Evolutionary conservation across 1,140 invertebrate species (phyloP).

Genomic region (Ctenoplectra terminalis): DNA sequence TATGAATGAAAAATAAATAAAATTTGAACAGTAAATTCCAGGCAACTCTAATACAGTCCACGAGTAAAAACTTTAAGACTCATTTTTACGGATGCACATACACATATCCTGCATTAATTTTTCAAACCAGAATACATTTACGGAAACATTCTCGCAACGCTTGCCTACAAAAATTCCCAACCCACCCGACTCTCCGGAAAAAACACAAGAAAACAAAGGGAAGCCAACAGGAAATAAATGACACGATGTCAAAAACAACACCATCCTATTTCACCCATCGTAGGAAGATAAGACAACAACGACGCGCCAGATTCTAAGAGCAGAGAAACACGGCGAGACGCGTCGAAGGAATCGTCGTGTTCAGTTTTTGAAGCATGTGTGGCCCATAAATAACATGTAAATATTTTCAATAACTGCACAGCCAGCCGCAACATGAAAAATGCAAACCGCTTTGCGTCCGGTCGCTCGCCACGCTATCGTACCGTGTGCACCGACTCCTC

Average conservation of each 20-base stretch:
- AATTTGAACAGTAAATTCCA: no score
- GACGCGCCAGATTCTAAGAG: neutral
- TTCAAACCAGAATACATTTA: no score
- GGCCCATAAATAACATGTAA: conserved; percentile 81
- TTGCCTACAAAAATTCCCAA: no score
- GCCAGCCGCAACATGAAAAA: conserved; percentile 76
- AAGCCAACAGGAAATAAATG: neutral
- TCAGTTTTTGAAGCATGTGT: conserved; percentile 77
- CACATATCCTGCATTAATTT: no score
- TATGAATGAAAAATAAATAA: no score
- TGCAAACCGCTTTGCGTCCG: conserved; percentile 78
- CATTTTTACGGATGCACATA: no score
- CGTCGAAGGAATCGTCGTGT: conserved; percentile 65
- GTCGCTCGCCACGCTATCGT: conserved; percentile 60
- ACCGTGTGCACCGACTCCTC: conserved; percentile 31
- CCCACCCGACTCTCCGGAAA: no score
- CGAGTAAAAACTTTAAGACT: no score
- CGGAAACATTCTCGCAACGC: no score
- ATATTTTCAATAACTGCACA: conserved; percentile 80
- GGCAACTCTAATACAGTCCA: no score
- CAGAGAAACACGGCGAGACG: conserved; percentile 24
- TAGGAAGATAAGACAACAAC: neutral
- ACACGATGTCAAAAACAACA: neutral
- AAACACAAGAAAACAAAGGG: neutral
- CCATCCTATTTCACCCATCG: neutral